Evolutionary conservation across 2,888 invertebrate genomes (phyloP), one percentile per base, ranked within the genome.

Genomic region (Macaria liturata): DNA sequence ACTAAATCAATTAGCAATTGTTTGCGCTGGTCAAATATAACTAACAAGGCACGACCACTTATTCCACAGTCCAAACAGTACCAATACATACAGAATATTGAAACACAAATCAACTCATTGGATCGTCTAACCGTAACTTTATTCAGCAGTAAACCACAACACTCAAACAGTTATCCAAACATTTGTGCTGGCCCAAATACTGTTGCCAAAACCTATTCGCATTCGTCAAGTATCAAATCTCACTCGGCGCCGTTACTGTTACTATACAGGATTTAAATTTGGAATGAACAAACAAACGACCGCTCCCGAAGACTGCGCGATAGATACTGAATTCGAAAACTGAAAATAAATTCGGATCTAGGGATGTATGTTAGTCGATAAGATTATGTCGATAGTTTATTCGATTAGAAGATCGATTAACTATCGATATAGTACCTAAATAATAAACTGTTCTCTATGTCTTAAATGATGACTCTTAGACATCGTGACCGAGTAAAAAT

Each of bases 301-400:
- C 40, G 53, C 44, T 55, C 54, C 48, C 32, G 42, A 53, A 37
- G 55, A 60, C 55, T 40, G 50, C 49, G 32, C 57, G 64, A 61
- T 67, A 66, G 54, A 66, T 70, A 88, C 86, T 88, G 80, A 47
- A 54, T 87, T 85, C 88, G 80, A 47, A 54, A 54, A 42, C 47
- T 54, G 55, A 71, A 59, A 65, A 68, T 83, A 80, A 78, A 76
- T 80, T 81, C 82, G 78, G 76, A 74, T 63, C 50, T 70, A 80
- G 84, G 70, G 83, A 64, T 75, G 84, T 51, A 58, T 48, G 30
- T n/a, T 46, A 40, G 9, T 51, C 47, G 49, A 53, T 49, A 32
- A n/a, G 0, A 20, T 40, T 40, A 57, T 68, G 65, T 78, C 80
- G 81, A 75, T 75, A 49, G 48, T 58, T 32, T 61, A 32, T 64